These are phyloP conservation scores for Acanthisitta chloris DNA, from an alignment of 2,113 vertebrate genomes.

Conservation along the genomic window DNA sequence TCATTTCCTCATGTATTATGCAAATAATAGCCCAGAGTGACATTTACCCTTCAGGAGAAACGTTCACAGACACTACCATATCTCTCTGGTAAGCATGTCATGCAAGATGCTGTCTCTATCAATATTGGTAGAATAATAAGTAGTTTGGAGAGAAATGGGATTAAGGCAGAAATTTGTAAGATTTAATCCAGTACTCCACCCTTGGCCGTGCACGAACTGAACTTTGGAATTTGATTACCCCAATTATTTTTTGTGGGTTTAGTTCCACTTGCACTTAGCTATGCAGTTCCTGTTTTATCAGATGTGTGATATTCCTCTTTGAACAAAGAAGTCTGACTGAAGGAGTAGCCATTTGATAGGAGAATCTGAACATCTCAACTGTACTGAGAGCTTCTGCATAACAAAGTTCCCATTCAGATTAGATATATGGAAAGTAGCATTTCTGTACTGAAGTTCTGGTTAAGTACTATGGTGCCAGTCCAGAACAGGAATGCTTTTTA, in stretches of 20 bases:
- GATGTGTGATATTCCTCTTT: not conserved
- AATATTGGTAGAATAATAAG: not conserved
- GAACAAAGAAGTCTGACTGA: not conserved
- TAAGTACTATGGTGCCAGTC: not conserved
- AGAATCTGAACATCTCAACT: not conserved
- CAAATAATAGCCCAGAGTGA: not conserved
- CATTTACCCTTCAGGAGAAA: not conserved
- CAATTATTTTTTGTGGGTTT: not conserved
- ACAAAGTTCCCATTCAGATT: not conserved
- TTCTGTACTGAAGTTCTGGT: not conserved
- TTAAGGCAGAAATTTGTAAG: not conserved
- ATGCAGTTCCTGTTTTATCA: not conserved
- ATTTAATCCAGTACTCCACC: not conserved
- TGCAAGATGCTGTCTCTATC: constrained; percentile 1
- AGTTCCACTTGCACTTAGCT: not conserved
- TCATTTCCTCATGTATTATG: not conserved
- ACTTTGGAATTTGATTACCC: not conserved
- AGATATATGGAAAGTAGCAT: not conserved
- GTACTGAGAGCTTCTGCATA: not conserved
- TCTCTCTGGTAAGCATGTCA: not conserved
- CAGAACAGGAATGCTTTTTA: not conserved
- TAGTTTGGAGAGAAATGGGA: not conserved
- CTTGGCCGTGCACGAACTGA: not conserved
- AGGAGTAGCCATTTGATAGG: not conserved
- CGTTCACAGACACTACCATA: not conserved